Evolutionary conservation across 2,888 invertebrate species (phyloP).

Genomic region (Drosophila atripex): DNA sequence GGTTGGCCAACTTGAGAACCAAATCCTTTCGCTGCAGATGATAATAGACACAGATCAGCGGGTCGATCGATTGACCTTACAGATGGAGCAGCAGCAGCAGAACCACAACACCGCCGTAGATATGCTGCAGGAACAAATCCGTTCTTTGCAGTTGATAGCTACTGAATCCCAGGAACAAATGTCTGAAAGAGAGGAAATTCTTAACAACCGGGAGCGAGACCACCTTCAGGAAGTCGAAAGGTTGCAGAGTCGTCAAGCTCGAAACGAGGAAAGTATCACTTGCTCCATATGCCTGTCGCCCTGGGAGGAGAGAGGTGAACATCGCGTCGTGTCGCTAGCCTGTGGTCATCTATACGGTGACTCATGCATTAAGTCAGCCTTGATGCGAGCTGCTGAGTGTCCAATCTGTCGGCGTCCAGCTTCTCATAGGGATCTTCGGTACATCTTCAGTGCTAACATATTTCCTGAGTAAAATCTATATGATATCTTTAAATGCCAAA

Average conservation of each 20-base stretch:
- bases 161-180: conserved; percentile 7
- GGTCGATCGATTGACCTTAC: background rate
- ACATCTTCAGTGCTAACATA: conserved; percentile 5
- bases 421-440: background rate
- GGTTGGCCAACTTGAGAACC: background rate
- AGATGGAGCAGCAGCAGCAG: background rate
- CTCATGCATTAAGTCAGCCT: conserved; percentile 5
- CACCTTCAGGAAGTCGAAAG: conserved; percentile 10
- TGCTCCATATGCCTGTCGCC: conserved; percentile 26
- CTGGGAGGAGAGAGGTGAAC: conserved; percentile 13
- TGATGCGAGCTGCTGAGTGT: background rate
- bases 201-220: background rate
- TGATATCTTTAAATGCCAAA: background rate
- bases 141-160: conserved; percentile 13
- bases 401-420: conserved; percentile 19
- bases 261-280: conserved; percentile 7
- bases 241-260: background rate
- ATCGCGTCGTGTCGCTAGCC: conserved; percentile 22
- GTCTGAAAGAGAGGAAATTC: background rate
- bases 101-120: background rate
- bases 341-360: conserved; percentile 37
- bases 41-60: background rate
- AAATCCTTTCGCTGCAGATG: background rate
- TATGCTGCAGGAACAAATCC: conserved; percentile 8
- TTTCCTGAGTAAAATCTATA: background rate